Base-by-base conservation (phyloP, 2,888 invertebrate genomes). In the Acronicta aceris region DNA sequence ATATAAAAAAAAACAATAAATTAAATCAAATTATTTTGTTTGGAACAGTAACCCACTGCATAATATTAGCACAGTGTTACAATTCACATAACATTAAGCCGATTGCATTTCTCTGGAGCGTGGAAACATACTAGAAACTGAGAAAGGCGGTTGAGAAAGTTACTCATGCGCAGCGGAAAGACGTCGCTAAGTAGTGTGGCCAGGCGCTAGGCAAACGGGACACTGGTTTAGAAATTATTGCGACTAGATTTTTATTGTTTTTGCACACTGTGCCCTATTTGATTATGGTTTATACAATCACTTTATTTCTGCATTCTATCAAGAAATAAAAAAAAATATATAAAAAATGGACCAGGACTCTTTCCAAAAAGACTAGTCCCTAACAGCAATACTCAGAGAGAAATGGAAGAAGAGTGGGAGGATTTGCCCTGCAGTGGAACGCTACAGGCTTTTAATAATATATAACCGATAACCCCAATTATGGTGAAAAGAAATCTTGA, bases 141-240 rank as follows among this genome's bases (percentile, higher is more conserved):
- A 79, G 87, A 87, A 87, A 88, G 81, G 86, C 81, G 81, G 82
- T 83, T 84, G 87, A 84, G 91, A 91, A 91, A 91, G 91, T 81
- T 74, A 83, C 70, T 81, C 82, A 73, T 65, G 85, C 82, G 83
- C 82, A 53, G 59, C 54, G 60, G 71, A 71, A 83, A 84, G 79
- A 83, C 74, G 74, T 16, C 25, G 76, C 71, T 72, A 79, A 79
- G 83, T 86, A 84, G 84, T 84, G 84, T 85, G 82, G 63, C 89
- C 84, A 87, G 48, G 47, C 50, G 36, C 17, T 41, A 21, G 25
- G 40, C 15, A 30, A 41, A 40, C 58, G 27, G 59, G 43, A 51
- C 63, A 63, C 73, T 59, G 25, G 71, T 54, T 60, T 65, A 66
- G 67, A 59, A 71, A 58, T 51, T 53, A 47, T 48, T 51, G 33